Evolutionary conservation across 2,113 vertebrate genomes (phyloP).

Genomic region (Anser cygnoides): DNA sequence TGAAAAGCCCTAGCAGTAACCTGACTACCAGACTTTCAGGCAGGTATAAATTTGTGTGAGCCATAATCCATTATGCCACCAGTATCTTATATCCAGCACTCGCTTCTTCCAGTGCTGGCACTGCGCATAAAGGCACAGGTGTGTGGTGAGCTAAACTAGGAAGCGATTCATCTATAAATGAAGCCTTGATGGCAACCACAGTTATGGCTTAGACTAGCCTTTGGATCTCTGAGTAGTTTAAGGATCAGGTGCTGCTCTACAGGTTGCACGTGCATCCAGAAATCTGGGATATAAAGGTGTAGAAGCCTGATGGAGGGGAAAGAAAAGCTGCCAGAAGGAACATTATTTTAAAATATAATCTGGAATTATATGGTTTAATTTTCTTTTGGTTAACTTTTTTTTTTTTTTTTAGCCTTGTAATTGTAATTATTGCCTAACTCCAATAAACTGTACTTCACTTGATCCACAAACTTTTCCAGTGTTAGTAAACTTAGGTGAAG

Average conservation of each 20-base stretch:
- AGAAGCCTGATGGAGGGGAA: neutral
- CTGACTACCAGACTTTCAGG: neutral
- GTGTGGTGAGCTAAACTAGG: neutral
- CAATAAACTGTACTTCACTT: neutral
- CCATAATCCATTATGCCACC: neutral
- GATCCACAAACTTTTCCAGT: neutral
- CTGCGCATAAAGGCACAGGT: neutral
- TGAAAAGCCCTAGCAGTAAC: neutral
- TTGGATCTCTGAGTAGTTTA: neutral
- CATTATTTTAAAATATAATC: neutral
- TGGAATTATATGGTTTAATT: neutral
- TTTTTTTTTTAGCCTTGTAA: neutral
- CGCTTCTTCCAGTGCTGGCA: neutral
- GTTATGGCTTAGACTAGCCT: neutral
- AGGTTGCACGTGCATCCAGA: neutral
- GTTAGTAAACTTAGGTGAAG: neutral
- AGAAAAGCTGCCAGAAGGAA: neutral
- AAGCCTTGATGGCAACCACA: neutral
- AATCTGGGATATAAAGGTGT: neutral
- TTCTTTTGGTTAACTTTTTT: neutral
- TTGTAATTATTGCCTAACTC: neutral
- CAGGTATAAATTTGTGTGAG: neutral
- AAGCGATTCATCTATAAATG: neutral
- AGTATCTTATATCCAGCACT: neutral
- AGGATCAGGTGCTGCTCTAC: neutral